These are phyloP conservation scores for Onychomys arenicola DNA, from an alignment of 2,797 vertebrate genomes.

Conservation along the genomic window DNA sequence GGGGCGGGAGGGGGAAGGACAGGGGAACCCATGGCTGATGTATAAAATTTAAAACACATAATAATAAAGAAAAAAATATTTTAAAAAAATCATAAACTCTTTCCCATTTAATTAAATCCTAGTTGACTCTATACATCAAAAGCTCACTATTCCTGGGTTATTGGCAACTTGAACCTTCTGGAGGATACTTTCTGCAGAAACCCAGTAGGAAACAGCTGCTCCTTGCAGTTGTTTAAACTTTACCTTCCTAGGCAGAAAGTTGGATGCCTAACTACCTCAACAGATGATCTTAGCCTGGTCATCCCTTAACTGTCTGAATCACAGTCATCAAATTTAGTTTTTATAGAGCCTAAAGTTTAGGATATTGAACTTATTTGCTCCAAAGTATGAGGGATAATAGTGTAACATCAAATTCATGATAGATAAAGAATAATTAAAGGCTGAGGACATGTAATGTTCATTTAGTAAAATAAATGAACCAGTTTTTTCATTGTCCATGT, in stretches of 20 bases:
- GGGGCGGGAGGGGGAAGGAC: too few relatives aligned
- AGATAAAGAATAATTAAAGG: neutral
- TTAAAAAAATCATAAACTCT: too few relatives aligned
- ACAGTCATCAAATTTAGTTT: neutral
- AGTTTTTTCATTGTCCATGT: neutral
- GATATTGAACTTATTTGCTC: neutral
- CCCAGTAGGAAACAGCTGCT: neutral
- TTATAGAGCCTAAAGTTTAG: neutral
- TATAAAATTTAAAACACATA: too few relatives aligned
- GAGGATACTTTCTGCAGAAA: neutral
- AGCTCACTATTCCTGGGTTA: neutral
- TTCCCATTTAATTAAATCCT: neutral
- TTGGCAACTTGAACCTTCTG: neutral
- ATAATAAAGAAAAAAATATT: too few relatives aligned
- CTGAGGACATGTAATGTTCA: neutral
- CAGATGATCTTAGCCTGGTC: neutral
- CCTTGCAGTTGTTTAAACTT: neutral
- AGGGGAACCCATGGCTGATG: too few relatives aligned
- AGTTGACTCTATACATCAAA: too few relatives aligned
- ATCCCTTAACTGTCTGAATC: neutral
- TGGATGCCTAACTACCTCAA: neutral
- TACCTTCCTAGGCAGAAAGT: neutral
- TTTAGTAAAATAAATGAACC: neutral
- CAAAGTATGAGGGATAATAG: neutral
- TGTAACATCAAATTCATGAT: neutral